Evolutionary conservation across 92 coral and sea anemone genomes (phyloP).

Genomic region (Isaurus tuberculatus): DNA sequence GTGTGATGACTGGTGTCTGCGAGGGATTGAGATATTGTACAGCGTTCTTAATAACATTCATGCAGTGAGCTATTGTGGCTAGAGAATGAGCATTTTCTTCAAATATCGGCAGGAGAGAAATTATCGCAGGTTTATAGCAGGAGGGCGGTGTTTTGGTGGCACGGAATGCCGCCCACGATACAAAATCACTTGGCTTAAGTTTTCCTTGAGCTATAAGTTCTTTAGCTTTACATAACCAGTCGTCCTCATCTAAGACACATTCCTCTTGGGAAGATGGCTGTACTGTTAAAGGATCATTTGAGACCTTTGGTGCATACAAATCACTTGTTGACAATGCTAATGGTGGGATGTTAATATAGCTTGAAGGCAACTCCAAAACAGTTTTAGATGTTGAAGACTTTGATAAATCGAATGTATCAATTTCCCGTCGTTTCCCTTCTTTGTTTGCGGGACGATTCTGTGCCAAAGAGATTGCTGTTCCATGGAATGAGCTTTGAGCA

Average conservation of each 20-base stretch:
- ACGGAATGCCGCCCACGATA: conserved; percentile 51
- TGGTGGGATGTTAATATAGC: background rate
- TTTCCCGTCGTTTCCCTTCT: background rate
- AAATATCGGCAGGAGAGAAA: conserved; percentile 45
- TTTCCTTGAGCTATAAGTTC: background rate
- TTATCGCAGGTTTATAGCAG: conserved; percentile 28
- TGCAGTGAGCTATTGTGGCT: conserved; percentile 46
- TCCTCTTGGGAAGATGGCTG: background rate
- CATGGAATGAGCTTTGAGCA: background rate
- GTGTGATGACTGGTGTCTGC: conserved; percentile 40
- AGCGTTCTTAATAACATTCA: conserved; percentile 31
- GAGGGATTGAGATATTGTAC: conserved; percentile 42
- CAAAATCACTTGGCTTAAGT: background rate
- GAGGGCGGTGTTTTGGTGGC: conserved; percentile 28
- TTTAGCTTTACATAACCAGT: too few relatives aligned
- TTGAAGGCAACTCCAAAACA: background rate
- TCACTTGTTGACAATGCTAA: background rate
- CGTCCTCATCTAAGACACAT: background rate
- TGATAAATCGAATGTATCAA: background rate
- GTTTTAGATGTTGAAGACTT: background rate
- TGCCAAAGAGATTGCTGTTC: background rate
- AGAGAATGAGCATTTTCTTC: conserved; percentile 51
- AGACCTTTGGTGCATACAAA: background rate
- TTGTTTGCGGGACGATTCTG: background rate
- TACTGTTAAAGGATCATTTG: too few relatives aligned